Conservation (phyloP, 2,797 vertebrate genomes). For the Spheniscus humboldti region DNA sequence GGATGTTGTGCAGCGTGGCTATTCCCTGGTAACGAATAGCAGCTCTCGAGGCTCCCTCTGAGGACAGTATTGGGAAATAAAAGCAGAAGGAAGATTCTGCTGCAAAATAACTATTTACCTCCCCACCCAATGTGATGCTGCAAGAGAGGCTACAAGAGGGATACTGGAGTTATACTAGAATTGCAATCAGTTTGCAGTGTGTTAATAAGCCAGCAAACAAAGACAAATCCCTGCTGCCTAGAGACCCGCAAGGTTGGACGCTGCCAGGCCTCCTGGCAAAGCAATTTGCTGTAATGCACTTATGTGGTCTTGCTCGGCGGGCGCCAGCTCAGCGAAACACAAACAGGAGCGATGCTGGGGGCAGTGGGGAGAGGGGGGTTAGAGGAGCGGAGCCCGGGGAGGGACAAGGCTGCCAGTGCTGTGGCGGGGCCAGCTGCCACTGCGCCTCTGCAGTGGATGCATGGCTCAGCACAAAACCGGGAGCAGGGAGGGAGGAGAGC, state of each 20-base stretch:
- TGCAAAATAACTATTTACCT: not conserved
- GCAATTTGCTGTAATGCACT: not conserved
- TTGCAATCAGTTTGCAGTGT: not conserved
- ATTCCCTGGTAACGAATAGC: rapidly evolving
- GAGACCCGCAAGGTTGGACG: rapidly evolving
- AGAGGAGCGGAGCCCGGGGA: not conserved
- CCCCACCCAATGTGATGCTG: not conserved
- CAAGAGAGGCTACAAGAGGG: not conserved
- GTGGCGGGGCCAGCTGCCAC: rapidly evolving
- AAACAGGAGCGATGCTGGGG: not conserved
- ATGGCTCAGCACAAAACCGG: rapidly evolving
- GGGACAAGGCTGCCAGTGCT: not conserved
- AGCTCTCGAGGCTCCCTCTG: not conserved
- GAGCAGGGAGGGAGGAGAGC: not conserved
- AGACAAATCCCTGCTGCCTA: not conserved
- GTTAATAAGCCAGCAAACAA: not conserved
- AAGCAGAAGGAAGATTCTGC: not conserved
- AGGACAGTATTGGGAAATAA: not conserved
- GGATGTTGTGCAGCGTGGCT: not conserved
- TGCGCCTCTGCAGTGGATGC: rapidly evolving
- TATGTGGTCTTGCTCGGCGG: rapidly evolving
- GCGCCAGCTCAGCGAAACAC: not conserved
- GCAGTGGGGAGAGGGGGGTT: not conserved
- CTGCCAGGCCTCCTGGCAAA: not conserved
- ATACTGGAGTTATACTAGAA: not conserved